Base-by-base conservation (phyloP, 2,113 vertebrate species). In the Brienomyrus brachyistius region DNA sequence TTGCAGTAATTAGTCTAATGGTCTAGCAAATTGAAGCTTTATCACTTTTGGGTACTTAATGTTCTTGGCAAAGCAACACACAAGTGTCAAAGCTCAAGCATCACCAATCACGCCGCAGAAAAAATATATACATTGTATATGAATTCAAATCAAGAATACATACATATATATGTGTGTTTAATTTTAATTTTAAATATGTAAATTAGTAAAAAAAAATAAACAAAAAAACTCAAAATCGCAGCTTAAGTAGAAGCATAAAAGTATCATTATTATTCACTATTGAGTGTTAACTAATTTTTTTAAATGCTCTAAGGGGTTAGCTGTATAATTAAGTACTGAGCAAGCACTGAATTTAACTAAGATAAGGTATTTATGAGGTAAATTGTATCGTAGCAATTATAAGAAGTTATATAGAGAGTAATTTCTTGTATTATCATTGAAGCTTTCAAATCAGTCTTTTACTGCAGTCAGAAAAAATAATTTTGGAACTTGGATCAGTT, bases 1-100 rank as follows among this genome's bases (percentile, higher is more conserved):
- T 99, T 98, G 97, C 96, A 97, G 98, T 99, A 99, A 99, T 99
- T 99, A 99, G 98, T 99, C 98, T 99, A 99, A 99, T 99, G 98
- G 98, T 97, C 97, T 98, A 99, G 98, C 98, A 99, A 99, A 99
- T 99, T 99, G 98, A 99, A 98, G 98, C 98, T 99, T 99, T 99
- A 99, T 99, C 98, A 99, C 98, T 99, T 99, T 98, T 98, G 95
- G 98, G 98, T 98, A 98, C 97, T 98, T 99, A 99, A 99, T 99
- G 98, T 99, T 98, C 97, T 97, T 99, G 97, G 98, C 97, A 98
- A 97, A 98, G 95, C 97, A 96, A 97, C 98, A 98, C 97, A 97
- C 96, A 96, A 98, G 97, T 97, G 97, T 98, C 97, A 98, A 95
- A 94, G 95, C 97, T 97, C 96, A 94, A 94, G 96, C 96, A 96